phyloP scores from a whole-genome alignment of 2,797 vertebrate genomes.

The Poecilia gillii region DNA sequence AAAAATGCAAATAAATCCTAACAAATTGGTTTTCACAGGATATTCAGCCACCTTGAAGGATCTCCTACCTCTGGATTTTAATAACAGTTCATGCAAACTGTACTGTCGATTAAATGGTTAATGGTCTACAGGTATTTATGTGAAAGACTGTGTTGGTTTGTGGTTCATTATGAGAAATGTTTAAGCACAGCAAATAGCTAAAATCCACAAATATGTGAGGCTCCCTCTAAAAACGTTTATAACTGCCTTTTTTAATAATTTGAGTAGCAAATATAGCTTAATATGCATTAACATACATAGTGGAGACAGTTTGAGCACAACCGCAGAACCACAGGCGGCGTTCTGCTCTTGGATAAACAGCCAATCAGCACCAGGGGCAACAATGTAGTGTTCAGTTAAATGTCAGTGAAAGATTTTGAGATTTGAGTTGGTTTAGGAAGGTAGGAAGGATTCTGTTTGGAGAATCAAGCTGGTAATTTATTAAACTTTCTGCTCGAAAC shows the following conservation, averaged over 20 bases:
- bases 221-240: neutral
- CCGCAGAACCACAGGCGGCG: neutral
- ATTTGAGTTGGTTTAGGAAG: neutral
- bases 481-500: neutral
- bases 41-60: neutral
- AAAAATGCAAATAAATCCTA: neutral
- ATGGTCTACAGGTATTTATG: neutral
- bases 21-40: neutral
- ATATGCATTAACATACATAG: neutral
- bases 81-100: neutral
- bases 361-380: neutral
- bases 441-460: neutral
- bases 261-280: neutral
- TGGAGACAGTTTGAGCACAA: too few species aligned
- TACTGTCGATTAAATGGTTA: neutral
- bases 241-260: neutral
- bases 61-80: neutral
- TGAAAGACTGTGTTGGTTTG: neutral
- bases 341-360: neutral
- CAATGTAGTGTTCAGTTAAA: neutral
- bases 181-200: neutral
- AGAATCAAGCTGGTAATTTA: neutral
- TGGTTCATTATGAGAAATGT: neutral
- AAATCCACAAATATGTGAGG: neutral
- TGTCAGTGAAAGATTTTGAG: neutral